Conservation (phyloP, 2,888 invertebrate genomes). For the Anthophora plumipes region DNA sequence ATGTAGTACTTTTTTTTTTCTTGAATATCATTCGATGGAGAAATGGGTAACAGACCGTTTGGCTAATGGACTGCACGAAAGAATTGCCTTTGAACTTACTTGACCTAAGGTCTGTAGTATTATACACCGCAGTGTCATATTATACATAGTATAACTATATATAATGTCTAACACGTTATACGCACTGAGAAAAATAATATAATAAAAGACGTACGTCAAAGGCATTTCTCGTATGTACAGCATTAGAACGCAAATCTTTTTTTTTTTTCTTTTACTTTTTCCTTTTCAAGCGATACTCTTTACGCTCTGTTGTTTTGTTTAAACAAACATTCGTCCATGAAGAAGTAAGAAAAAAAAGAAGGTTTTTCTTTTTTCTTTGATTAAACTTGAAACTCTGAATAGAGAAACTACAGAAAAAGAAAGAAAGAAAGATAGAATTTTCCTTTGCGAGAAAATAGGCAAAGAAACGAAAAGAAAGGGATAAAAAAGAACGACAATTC, state of each 20-base stretch:
- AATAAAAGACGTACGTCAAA: slow-evolving; percentile 57
- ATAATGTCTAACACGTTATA: slow-evolving; percentile 66
- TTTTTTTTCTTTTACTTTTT: slow-evolving; percentile 26
- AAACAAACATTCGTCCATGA: slow-evolving; percentile 38
- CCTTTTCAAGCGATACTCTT: slow-evolving; percentile 54
- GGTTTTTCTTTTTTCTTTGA: slow-evolving; percentile 4
- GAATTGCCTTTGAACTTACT: slow-evolving; percentile 76
- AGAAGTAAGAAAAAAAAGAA: slow-evolving; percentile 4
- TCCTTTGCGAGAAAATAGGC: not conserved
- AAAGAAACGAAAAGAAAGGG: not conserved
- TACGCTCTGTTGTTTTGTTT: slow-evolving; percentile 69
- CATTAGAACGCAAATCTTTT: slow-evolving; percentile 32
- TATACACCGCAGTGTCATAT: slow-evolving; percentile 76
- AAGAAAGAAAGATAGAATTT: slow-evolving; percentile 49
- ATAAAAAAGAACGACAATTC: not conserved
- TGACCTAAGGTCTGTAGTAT: slow-evolving; percentile 74
- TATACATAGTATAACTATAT: slow-evolving; percentile 75
- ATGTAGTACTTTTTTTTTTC: slow-evolving; percentile 67
- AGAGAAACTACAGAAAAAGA: slow-evolving; percentile 66
- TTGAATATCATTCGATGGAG: slow-evolving; percentile 66
- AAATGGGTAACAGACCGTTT: slow-evolving; percentile 45
- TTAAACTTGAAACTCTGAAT: slow-evolving; percentile 55
- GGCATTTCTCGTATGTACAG: slow-evolving; percentile 65
- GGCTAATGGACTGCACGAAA: slow-evolving; percentile 62
- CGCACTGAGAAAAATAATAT: slow-evolving; percentile 51